These are phyloP conservation scores for Bos indicus DNA, from an alignment of 2,113 vertebrate species.

Conservation along the genomic window DNA sequence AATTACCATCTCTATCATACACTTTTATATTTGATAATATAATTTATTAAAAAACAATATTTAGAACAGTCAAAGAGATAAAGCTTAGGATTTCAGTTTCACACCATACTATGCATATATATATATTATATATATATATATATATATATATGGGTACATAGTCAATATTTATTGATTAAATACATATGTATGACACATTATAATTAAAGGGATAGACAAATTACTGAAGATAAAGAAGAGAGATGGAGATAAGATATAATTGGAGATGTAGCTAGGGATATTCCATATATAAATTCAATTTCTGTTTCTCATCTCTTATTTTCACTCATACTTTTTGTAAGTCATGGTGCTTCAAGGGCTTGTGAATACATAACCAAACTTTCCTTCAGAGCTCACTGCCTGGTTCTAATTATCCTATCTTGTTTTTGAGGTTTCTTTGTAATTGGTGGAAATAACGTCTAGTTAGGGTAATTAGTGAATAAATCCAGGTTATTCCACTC, in stretches of 20 bases:
- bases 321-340: background rate
- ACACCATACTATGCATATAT: rapidly evolving
- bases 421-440: background rate
- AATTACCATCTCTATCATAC: background rate
- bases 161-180: background rate
- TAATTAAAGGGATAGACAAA: background rate
- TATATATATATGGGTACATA: background rate
- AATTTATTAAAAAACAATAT: background rate
- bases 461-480: background rate
- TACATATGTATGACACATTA: background rate
- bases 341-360: background rate
- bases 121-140: too few relatives aligned
- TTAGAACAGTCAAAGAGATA: background rate
- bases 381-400: background rate
- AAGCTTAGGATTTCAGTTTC: background rate
- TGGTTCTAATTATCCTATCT: background rate
- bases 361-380: background rate
- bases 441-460: background rate
- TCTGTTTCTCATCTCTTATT: background rate
- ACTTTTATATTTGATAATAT: background rate
- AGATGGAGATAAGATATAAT: background rate
- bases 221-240: background rate
- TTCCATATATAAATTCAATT: background rate
- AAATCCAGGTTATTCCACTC: background rate
- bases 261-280: background rate